Conservation (phyloP, 2,888 invertebrate genomes). For the Melinaea menophilus region DNA sequence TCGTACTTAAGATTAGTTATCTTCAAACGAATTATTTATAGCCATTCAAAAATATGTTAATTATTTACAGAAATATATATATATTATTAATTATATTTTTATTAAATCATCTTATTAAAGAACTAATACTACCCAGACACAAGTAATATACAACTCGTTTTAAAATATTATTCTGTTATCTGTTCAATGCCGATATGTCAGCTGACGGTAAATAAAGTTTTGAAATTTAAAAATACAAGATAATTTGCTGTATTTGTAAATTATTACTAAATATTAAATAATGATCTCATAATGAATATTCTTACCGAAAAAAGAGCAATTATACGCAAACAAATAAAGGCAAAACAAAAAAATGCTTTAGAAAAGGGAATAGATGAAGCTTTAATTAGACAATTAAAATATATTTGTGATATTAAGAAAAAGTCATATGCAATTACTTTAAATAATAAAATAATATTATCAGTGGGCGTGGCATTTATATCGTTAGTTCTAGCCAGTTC, state of each 20-base stretch:
- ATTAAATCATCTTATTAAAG: too few species aligned
- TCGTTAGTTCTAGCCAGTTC: slow-evolving; percentile 39
- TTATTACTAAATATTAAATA: slow-evolving; percentile 6
- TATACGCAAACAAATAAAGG: slow-evolving; percentile 40
- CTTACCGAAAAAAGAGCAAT: slow-evolving; percentile 32
- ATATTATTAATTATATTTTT: too few species aligned
- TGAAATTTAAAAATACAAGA: background rate
- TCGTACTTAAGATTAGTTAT: too few species aligned
- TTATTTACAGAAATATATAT: too few species aligned
- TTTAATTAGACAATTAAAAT: slow-evolving; percentile 48
- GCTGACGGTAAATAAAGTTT: too few species aligned
- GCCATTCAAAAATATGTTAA: too few species aligned
- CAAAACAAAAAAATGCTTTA: slow-evolving; percentile 52
- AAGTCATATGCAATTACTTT: slow-evolving; percentile 38
- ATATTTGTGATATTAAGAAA: slow-evolving; percentile 45
- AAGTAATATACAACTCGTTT: too few species aligned
- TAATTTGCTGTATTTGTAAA: slow-evolving; percentile 1
- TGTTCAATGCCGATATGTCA: too few species aligned
- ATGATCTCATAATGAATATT: slow-evolving; percentile 27
- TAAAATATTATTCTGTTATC: too few species aligned
- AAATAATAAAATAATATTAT: slow-evolving; percentile 44
- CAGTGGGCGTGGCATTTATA: slow-evolving; percentile 42
- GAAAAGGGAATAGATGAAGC: slow-evolving; percentile 46
- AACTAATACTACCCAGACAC: too few species aligned
- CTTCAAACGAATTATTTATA: too few species aligned